phyloP scores from a whole-genome alignment of 2,113 vertebrate species.

The Mus pahari region DNA sequence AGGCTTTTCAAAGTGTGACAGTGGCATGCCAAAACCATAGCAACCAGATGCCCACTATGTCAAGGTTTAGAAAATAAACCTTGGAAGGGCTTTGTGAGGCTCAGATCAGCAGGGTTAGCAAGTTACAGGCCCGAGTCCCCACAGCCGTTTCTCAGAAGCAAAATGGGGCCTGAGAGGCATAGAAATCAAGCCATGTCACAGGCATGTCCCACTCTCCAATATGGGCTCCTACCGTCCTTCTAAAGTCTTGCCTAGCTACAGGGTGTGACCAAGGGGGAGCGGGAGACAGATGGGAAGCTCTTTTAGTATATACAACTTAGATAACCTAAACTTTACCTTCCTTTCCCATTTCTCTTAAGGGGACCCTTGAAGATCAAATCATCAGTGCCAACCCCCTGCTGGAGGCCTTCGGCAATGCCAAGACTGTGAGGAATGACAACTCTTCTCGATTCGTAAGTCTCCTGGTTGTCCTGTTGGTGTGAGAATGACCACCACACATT shows the following conservation, averaged over 20 bases:
- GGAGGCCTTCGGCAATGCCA: slow-evolving; percentile 88
- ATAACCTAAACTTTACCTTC: background rate
- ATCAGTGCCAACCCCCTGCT: slow-evolving; percentile 87
- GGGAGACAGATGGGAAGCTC: background rate
- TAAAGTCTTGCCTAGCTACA: background rate
- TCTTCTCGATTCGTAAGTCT: slow-evolving; percentile 87
- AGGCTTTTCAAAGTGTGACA: background rate
- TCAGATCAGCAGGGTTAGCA: background rate
- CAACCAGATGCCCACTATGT: background rate
- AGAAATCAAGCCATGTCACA: background rate
- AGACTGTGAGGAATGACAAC: slow-evolving; percentile 88
- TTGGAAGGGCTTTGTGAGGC: background rate
- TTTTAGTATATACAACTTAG: background rate
- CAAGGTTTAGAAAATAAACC: background rate
- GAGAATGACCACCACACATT: background rate
- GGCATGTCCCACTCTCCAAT: background rate
- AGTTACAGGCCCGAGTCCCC: background rate
- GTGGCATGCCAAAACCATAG: background rate
- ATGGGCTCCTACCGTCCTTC: background rate
- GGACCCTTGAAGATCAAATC: slow-evolving; percentile 88
- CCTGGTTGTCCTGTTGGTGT: background rate
- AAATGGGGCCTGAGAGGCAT: background rate
- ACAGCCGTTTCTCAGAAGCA: background rate
- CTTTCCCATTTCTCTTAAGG: slow-evolving; percentile 60
- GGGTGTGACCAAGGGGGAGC: background rate